Base-by-base conservation (phyloP, 2,888 invertebrate genomes). In the Lasius fuliginosus region DNA sequence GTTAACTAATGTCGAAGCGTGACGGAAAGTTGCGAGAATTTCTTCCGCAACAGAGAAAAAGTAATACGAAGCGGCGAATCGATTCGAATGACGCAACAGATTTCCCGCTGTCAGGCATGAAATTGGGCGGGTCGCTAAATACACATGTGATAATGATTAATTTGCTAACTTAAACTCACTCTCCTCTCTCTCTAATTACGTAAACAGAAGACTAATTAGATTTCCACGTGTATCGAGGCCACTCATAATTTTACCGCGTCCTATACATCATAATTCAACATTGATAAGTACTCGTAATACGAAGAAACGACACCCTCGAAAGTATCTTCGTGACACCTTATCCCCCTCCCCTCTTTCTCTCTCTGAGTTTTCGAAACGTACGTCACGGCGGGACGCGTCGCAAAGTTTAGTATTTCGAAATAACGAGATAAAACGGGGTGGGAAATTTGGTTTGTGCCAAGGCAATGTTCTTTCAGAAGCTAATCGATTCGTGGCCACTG, bases 401-500 rank as follows among this genome's bases (percentile, higher is more conserved):
- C 76, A 23, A 64, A 77, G 64, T 82, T 82, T 60, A 65, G 33
- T 40, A 53, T 82, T 65, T 65, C 60, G 46, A 62, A 53, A 64
- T 74, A 82, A 74, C 42, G 60, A 65, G 82, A 77, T 79, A 82
- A 83, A 81, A 81, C 81, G 67, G 27, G 79, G 46, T n/a, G 11
- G 42, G 67, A 83, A 81, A 83, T 79, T 83, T 77, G 67, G 83
- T 67, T 76, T 67, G 67, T 56, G 60, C 42, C 60, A 12, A 0
- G 53, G 82, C 18, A 56, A 46, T 49, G 53, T 75, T 82, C 84
- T 68, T 82, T 75, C 18, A 18, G 56, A 8, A 42, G 69, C 76
- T 85, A 86, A 86, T 86, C 86, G 86, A 86, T 86, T 84, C 84
- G 81, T 81, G 84, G 73, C 84, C 86, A 76, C 81, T 77, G 77